phyloP scores from a whole-genome alignment of 2,797 vertebrate genomes.

The Chiloscyllium punctatum region DNA sequence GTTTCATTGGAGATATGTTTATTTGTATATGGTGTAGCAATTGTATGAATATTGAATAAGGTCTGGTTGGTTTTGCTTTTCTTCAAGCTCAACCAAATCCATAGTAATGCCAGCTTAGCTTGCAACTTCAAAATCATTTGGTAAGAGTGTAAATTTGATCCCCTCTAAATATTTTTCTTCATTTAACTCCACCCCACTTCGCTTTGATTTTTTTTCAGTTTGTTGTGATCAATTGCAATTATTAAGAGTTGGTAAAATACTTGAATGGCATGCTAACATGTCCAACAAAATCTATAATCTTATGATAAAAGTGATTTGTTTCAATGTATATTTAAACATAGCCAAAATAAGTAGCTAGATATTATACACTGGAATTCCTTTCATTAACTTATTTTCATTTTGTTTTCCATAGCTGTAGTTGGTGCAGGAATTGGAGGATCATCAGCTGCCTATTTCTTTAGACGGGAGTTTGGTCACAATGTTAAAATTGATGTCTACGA shows the following conservation, averaged over 20 bases:
- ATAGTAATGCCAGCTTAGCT: neutral
- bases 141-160: neutral
- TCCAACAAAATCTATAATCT: neutral
- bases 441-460: constrained; percentile 79
- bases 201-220: neutral
- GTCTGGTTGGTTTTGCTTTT: neutral
- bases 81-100: neutral
- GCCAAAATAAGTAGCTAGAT: neutral
- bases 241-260: neutral
- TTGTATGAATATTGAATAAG: neutral
- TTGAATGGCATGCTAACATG: neutral
- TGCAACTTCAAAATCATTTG: neutral
- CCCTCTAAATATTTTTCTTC: neutral
- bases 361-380: neutral
- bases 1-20: neutral
- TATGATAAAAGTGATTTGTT: neutral
- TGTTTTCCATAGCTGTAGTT: constrained; percentile 68
- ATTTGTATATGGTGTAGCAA: neutral
- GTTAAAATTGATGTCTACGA: constrained; percentile 89
- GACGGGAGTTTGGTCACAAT: constrained; percentile 89
- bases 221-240: neutral
- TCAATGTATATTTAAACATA: neutral
- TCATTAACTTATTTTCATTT: neutral
- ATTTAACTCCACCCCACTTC: neutral
- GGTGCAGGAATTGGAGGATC: constrained; percentile 91